Evolutionary conservation across 2,113 vertebrate species (phyloP).

Genomic region (Oncorhynchus tshawytscha): DNA sequence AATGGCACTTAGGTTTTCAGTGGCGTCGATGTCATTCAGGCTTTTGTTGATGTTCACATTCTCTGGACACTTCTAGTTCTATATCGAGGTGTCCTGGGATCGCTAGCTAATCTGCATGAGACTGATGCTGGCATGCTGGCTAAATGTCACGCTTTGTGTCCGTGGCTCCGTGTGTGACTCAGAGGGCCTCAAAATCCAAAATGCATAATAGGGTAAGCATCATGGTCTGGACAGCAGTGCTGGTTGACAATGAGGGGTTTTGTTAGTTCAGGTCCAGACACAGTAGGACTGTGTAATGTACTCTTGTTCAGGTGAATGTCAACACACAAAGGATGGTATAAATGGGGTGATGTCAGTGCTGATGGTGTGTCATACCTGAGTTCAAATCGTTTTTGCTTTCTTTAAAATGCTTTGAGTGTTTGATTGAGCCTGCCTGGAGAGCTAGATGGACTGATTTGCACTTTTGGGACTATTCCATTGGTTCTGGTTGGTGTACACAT

Average conservation of each 20-base stretch:
- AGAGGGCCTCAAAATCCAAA: slow-evolving; percentile 32
- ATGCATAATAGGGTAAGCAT: slow-evolving; percentile 30
- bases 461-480: no score
- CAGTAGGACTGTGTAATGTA: slow-evolving; percentile 21
- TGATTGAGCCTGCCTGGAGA: background rate
- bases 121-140: slow-evolving; percentile 41
- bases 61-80: slow-evolving; percentile 9
- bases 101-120: slow-evolving; percentile 56
- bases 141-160: slow-evolving; percentile 65
- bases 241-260: slow-evolving; percentile 15
- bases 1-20: slow-evolving; percentile 2
- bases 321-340: no score
- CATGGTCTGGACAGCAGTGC: slow-evolving; percentile 17
- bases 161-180: slow-evolving; percentile 5
- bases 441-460: no score
- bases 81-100: slow-evolving; percentile 40
- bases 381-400: no score
- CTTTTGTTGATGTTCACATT: slow-evolving; percentile 23
- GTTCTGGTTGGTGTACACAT: no score
- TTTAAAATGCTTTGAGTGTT: no score
- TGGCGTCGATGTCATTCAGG: slow-evolving; percentile 22
- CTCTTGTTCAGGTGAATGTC: slow-evolving; percentile 25
- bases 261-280: slow-evolving; percentile 4
- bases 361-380: no score
- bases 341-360: no score